These are phyloP conservation scores for Chamaea fasciata DNA, from an alignment of 2,113 vertebrate species.

Conservation along the genomic window DNA sequence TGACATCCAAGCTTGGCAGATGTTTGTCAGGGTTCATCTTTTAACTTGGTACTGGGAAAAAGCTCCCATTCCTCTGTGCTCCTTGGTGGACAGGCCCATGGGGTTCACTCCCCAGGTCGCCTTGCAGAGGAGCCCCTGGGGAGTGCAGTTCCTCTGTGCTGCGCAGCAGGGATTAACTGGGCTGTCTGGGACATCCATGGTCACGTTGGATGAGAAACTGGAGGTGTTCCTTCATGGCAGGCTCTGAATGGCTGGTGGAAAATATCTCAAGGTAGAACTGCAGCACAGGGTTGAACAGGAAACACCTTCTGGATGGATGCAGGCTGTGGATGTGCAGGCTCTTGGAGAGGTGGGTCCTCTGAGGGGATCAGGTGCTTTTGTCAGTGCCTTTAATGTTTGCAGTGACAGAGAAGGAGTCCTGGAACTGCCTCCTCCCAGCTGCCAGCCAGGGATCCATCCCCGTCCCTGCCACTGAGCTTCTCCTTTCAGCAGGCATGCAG, in stretches of 20 bases:
- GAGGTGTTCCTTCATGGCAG: background rate
- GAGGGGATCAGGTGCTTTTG: background rate
- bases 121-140: background rate
- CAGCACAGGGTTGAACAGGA: background rate
- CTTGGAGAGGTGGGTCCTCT: background rate
- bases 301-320: background rate
- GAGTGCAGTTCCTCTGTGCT: background rate
- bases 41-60: background rate
- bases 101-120: background rate
- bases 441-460: background rate
- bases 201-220: background rate
- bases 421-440: background rate
- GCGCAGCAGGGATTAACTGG: background rate
- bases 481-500: too few relatives aligned
- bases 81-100: background rate
- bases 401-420: background rate
- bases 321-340: fast-evolving
- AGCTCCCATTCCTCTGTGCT: background rate
- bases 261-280: background rate
- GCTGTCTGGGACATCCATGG: background rate
- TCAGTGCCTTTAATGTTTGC: background rate
- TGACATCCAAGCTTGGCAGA: background rate
- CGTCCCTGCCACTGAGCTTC: background rate
- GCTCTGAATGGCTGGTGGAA: background rate
- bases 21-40: background rate